A percentile compares a stretch with the other conserved stretches of the same genome.
phyloP scores from a whole-genome alignment of 2,797 vertebrate species.

The Monodelphis domestica region DNA sequence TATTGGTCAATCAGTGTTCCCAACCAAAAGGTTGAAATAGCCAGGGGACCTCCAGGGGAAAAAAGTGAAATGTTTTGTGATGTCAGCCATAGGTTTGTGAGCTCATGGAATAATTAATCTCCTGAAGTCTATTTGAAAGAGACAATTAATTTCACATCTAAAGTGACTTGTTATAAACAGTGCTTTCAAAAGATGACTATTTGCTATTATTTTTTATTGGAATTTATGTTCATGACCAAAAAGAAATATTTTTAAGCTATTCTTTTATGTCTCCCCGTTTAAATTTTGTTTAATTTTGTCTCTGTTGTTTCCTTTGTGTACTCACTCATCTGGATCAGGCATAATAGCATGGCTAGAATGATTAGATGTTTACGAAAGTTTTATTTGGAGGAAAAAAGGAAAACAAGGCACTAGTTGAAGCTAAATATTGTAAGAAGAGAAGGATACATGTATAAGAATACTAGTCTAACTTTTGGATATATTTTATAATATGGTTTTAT shows the following conservation, averaged over 20 bases:
- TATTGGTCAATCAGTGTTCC: neutral
- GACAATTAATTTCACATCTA: neutral
- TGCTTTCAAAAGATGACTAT: neutral
- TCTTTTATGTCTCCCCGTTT: neutral
- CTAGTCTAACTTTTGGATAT: neutral
- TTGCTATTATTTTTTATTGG: neutral
- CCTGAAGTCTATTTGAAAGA: neutral
- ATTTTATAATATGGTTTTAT: neutral
- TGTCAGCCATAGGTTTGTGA: neutral
- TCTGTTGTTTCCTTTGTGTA: neutral
- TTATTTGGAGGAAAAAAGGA: neutral
- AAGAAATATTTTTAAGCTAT: neutral
- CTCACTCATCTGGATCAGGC: neutral
- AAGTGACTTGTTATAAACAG: neutral
- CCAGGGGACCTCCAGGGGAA: neutral
- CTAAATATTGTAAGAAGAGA: neutral
- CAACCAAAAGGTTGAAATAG: conserved; percentile 16
- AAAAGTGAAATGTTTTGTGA: neutral
- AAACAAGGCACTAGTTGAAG: neutral
- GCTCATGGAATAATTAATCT: conserved; percentile 1
- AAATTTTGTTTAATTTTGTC: neutral
- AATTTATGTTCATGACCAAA: neutral
- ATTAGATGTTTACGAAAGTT: conserved; percentile 20
- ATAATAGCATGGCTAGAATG: neutral
- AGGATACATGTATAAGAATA: neutral